Evolutionary conservation across 1,140 invertebrate species (phyloP).

Genomic region (Temnothorax curvispinosus): DNA sequence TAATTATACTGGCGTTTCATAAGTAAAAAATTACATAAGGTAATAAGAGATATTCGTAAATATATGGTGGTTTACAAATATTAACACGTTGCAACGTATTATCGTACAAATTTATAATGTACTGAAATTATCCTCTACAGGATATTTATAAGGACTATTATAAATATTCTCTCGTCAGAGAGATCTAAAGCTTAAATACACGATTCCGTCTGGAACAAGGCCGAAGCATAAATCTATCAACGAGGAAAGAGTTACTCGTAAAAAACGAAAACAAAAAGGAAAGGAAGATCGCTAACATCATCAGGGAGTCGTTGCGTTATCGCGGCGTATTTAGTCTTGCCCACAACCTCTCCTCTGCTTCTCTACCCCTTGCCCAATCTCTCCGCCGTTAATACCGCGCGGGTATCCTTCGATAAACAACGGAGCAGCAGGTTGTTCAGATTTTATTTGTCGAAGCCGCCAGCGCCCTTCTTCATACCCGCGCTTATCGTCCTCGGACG

Average conservation of each 20-base stretch:
- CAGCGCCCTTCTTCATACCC: constrained; percentile 63
- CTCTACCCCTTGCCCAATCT: constrained; percentile 38
- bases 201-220: constrained; percentile 33
- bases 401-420: constrained; percentile 83
- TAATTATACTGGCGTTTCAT: background rate
- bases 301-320: constrained; percentile 75
- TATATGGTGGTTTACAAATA: background rate
- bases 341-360: constrained; percentile 17
- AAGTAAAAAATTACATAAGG: background rate
- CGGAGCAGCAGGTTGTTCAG: constrained; percentile 83
- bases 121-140: background rate
- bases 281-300: constrained; percentile 68
- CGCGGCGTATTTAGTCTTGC: constrained; percentile 69
- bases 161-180: background rate
- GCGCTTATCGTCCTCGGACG: constrained; percentile 81
- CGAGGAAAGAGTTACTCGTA: constrained; percentile 38
- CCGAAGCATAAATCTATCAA: constrained; percentile 43
- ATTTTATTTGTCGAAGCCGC: constrained; percentile 83
- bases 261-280: constrained; percentile 22
- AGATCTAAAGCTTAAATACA: constrained; percentile 1
- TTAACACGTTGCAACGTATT: background rate
- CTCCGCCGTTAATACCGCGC: constrained; percentile 72
- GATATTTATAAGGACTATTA: background rate
- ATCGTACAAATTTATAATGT: constrained; percentile 18
- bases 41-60: background rate